Conservation (phyloP, 2,113 vertebrate species). For the Muscicapa adusta region DNA sequence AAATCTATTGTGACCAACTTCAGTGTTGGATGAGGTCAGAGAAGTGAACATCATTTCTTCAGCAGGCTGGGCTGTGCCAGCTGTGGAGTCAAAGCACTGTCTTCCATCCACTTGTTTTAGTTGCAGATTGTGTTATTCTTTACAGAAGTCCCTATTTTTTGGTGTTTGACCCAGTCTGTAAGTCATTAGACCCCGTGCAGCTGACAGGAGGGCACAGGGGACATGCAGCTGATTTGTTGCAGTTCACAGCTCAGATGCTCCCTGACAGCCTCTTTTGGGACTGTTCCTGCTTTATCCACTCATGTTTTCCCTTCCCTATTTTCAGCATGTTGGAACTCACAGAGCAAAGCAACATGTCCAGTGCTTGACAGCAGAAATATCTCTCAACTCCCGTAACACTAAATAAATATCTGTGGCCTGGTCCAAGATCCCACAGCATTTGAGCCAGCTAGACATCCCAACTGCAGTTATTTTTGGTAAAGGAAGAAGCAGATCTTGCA, state of each 20-base stretch:
- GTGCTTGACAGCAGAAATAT: background rate
- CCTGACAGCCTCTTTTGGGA: background rate
- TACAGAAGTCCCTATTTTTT: background rate
- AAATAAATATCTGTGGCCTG: background rate
- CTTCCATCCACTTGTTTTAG: background rate
- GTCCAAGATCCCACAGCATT: slow-evolving; percentile 1
- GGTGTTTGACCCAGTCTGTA: background rate
- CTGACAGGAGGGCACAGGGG: rapidly evolving
- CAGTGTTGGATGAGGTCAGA: background rate
- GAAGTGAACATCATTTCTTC: rapidly evolving
- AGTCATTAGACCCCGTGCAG: background rate
- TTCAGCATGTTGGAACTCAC: background rate
- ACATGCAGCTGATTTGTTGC: rapidly evolving
- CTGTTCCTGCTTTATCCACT: background rate
- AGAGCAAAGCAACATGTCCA: background rate
- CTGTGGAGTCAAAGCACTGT: background rate
- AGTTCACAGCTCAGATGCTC: background rate
- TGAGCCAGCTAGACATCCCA: slow-evolving; percentile 30
- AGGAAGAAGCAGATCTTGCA: slow-evolving; percentile 13
- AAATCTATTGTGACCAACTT: background rate
- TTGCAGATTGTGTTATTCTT: background rate
- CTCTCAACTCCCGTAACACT: background rate
- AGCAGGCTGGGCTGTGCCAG: background rate
- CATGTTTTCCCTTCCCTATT: background rate
- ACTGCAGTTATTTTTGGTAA: slow-evolving; percentile 28